phyloP scores from a whole-genome alignment of 2,797 vertebrate species.

The Amblyopsis hoosieri region DNA sequence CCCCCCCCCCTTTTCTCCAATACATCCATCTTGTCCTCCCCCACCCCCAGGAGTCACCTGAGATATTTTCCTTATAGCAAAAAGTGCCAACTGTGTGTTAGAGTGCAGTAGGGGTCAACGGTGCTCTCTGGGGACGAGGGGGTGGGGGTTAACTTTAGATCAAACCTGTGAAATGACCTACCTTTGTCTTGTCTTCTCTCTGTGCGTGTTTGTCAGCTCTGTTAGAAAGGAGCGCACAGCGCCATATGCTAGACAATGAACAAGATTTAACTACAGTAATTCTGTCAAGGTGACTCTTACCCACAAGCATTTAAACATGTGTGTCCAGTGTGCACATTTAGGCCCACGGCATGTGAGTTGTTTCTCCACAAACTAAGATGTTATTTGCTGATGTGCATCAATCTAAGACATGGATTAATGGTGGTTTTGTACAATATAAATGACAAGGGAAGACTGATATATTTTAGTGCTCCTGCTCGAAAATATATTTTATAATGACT shows the following conservation, averaged over 20 bases:
- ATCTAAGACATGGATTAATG: slow-evolving; percentile 33
- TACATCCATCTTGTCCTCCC: not conserved
- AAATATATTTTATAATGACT: slow-evolving; percentile 54
- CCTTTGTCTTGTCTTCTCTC: not conserved
- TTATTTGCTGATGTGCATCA: slow-evolving; percentile 48
- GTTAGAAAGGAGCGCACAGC: slow-evolving; percentile 41
- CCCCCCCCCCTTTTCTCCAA: not conserved
- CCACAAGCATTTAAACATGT: slow-evolving; percentile 34
- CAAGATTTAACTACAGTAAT: slow-evolving; percentile 59
- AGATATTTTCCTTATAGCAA: slow-evolving; percentile 58
- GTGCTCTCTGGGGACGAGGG: slow-evolving; percentile 54
- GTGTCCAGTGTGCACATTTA: not conserved
- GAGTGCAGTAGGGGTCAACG: slow-evolving; percentile 37
- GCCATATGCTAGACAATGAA: slow-evolving; percentile 59
- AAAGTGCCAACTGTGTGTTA: slow-evolving; percentile 14
- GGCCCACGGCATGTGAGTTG: slow-evolving; percentile 9
- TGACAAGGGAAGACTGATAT: slow-evolving; percentile 32
- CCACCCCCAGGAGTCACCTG: slow-evolving; percentile 59
- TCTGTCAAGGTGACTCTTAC: slow-evolving; percentile 66
- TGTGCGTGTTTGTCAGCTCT: slow-evolving; percentile 59
- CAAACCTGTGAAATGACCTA: slow-evolving; percentile 59
- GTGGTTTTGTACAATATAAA: slow-evolving; percentile 13
- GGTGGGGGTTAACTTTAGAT: slow-evolving; percentile 61
- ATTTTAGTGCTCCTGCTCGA: slow-evolving; percentile 20
- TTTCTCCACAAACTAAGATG: slow-evolving; percentile 40